phyloP scores from a whole-genome alignment of 2,113 vertebrate species.

The Corythaixoides concolor region DNA sequence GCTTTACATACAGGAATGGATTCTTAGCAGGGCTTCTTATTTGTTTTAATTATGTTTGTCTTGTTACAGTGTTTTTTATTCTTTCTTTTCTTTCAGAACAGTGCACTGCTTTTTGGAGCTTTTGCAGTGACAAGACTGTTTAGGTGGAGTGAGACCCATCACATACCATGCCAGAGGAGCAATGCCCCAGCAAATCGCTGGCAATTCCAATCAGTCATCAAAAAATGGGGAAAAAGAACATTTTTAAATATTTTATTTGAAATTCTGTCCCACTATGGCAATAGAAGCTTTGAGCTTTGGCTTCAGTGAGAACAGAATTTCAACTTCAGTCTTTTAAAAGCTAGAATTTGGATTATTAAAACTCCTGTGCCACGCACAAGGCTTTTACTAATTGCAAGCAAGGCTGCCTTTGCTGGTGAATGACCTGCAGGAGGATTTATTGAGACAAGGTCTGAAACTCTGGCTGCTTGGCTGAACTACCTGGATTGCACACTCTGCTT shows the following conservation, averaged over 20 bases:
- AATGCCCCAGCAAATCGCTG: neutral
- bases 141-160: neutral
- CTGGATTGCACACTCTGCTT: neutral
- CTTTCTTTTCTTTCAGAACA: neutral
- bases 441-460: neutral
- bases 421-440: neutral
- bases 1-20: neutral
- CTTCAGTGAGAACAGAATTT: neutral
- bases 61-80: neutral
- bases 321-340: neutral
- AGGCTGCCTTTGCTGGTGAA: neutral
- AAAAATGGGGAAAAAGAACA: neutral
- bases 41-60: neutral
- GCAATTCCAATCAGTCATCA: neutral
- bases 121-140: neutral
- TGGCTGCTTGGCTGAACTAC: neutral
- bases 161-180: neutral
- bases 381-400: neutral
- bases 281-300: neutral
- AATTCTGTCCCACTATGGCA: neutral
- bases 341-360: neutral
- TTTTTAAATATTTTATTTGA: neutral
- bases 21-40: neutral
- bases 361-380: rapidly evolving
- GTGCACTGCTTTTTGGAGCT: neutral